These are phyloP conservation scores for Holotrichia oblita DNA, from an alignment of 1,140 invertebrate genomes.

Conservation along the genomic window DNA sequence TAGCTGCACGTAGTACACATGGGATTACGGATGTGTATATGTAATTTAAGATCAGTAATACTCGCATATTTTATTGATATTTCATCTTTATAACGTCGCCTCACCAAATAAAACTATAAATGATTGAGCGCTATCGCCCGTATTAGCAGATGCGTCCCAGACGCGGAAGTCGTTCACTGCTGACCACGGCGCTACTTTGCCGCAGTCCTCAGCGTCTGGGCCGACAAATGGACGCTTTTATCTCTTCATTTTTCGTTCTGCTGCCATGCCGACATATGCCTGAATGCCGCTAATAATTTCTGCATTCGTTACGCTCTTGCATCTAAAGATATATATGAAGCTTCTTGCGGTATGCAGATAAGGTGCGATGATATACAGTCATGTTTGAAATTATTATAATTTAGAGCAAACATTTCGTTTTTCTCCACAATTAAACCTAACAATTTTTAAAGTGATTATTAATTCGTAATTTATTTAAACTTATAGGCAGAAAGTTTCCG, in stretches of 20 bases:
- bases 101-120: neutral
- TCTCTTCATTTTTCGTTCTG: neutral
- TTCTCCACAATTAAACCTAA: too few relatives aligned
- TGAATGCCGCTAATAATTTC: neutral
- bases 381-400: too few relatives aligned
- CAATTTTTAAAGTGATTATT: too few relatives aligned
- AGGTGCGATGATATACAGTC: too few relatives aligned
- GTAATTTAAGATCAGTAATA: neutral
- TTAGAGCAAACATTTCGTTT: too few relatives aligned
- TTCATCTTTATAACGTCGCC: neutral
- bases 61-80: conserved; percentile 5
- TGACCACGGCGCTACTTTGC: neutral
- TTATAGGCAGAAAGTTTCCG: too few relatives aligned
- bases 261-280: neutral
- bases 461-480: too few relatives aligned
- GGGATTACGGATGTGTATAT: neutral
- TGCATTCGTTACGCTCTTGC: neutral
- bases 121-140: neutral
- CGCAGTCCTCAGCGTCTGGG: neutral
- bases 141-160: neutral
- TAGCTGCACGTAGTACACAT: neutral
- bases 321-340: too few relatives aligned
- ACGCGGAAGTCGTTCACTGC: neutral
- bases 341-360: too few relatives aligned
- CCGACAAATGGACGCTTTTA: neutral